phyloP scores from a whole-genome alignment of 2,888 invertebrate species.

The Kryphioiulus occultus region DNA sequence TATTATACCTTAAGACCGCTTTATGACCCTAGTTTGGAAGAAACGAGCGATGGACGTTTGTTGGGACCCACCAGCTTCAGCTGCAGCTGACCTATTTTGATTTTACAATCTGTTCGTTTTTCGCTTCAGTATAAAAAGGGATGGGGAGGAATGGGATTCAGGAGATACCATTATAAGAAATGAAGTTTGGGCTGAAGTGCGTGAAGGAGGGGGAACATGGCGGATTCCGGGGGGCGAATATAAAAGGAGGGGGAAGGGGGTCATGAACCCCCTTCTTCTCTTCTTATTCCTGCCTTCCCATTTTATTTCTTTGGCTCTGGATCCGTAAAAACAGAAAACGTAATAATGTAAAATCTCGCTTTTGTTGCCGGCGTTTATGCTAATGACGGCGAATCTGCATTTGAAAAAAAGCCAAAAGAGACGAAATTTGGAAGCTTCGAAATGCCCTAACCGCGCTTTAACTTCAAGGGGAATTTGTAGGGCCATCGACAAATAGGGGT shows the following conservation, averaged over 20 bases:
- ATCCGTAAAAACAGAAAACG: conserved; percentile 23
- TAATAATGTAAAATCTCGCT: conserved; percentile 23
- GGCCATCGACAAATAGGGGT: background rate
- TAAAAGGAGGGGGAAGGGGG: background rate
- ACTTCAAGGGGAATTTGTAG: background rate
- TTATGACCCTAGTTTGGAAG: background rate
- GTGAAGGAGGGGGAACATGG: background rate
- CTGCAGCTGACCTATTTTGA: conserved; percentile 14
- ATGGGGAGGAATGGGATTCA: background rate
- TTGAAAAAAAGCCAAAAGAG: conserved; percentile 7
- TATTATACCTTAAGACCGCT: conserved; percentile 6
- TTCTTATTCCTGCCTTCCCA: background rate
- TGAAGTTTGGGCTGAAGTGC: conserved; percentile 11
- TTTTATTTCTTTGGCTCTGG: background rate
- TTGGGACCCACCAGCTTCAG: background rate
- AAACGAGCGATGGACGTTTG: conserved; percentile 5
- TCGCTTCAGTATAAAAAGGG: background rate
- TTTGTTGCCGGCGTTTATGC: conserved; percentile 23
- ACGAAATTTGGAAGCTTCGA: background rate
- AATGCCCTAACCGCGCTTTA: background rate
- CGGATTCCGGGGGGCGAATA: background rate
- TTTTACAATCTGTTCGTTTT: conserved; percentile 15
- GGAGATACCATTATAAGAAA: conserved; percentile 16
- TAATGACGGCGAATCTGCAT: background rate
- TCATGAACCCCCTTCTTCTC: background rate